Conservation (phyloP, 2,888 invertebrate species). For the Euzetes globulus region DNA sequence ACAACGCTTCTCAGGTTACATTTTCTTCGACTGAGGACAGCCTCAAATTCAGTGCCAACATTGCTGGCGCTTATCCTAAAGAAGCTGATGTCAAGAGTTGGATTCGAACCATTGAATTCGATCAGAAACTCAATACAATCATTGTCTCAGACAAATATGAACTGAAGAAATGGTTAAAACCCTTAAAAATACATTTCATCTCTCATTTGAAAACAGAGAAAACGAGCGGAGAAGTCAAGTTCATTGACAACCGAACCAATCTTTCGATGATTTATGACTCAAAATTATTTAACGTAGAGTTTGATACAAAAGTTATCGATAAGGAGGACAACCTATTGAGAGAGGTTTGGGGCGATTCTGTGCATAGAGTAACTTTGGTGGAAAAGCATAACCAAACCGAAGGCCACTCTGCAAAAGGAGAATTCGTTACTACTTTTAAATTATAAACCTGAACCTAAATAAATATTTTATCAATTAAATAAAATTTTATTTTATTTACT, state of each 20-base stretch:
- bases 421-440: background rate
- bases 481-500: no score
- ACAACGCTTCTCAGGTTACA: background rate
- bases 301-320: background rate
- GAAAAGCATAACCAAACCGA: background rate
- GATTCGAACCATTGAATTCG: constrained; percentile 17
- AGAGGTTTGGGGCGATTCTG: constrained; percentile 21
- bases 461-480: no score
- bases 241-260: background rate
- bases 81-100: constrained; percentile 21
- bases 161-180: constrained; percentile 19
- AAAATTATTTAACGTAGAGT: background rate
- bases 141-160: background rate
- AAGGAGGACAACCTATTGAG: constrained; percentile 19
- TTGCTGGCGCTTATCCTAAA: constrained; percentile 33
- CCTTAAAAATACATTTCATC: constrained; percentile 19
- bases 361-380: background rate
- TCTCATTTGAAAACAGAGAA: background rate
- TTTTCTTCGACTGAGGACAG: background rate
- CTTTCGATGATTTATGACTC: constrained; percentile 9
- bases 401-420: background rate
- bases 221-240: background rate
- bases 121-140: constrained; percentile 8
- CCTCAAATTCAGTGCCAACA: constrained; percentile 18
- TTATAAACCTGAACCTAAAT: no score